Evolutionary conservation across 2,888 invertebrate genomes (phyloP), one percentile per base, ranked within the genome.

Genomic region (Himalopsyche kuldschensis): DNA sequence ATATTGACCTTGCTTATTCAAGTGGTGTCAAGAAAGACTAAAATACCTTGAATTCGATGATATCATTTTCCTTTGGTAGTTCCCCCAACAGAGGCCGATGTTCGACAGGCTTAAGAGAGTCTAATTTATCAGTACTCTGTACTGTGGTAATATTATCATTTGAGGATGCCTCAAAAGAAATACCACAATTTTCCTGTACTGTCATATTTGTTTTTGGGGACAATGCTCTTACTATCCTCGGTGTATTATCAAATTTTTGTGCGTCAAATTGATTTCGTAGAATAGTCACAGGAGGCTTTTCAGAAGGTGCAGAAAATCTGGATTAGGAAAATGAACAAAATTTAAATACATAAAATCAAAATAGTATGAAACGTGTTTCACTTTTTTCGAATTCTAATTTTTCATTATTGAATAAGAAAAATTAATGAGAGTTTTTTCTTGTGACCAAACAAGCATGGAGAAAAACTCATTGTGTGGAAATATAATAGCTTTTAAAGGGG

Each of bases 181-280:
- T 32, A 75, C 17, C 75, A 41, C 27, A 75, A 35, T n/a, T 80
- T 15, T n/a, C 24, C 20, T 75, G 87, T 88, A 55, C n/a, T 78
- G 75, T n/a, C 47, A 47, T 11, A 20, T 24, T 31, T 31, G 78
- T 80, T 55, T 83, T 79, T n/a, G 84, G 77, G 55, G 85, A 80
- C 11, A 86, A 80, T 11, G 83, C 82, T 78, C 84, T 41, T 20
- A 86, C 82, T 17, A 86, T 85, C 81, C 86, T 80, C 1, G 86
- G 86, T 20, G 78, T 84, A n/a, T 85, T 84, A 31, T 84, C 84
- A 75, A 84, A 31, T 47, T 79, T 81, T 35, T 82, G 63, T 11
- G 78, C 20, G n/a, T 46, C 77, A 30, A 47, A 77, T 55, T 84
- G 82, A 77, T 86, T 86, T 47, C 83, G 84, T 41, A 86, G 31